Base-by-base conservation (phyloP, 2,797 vertebrate species). In the Emys orbicularis region DNA sequence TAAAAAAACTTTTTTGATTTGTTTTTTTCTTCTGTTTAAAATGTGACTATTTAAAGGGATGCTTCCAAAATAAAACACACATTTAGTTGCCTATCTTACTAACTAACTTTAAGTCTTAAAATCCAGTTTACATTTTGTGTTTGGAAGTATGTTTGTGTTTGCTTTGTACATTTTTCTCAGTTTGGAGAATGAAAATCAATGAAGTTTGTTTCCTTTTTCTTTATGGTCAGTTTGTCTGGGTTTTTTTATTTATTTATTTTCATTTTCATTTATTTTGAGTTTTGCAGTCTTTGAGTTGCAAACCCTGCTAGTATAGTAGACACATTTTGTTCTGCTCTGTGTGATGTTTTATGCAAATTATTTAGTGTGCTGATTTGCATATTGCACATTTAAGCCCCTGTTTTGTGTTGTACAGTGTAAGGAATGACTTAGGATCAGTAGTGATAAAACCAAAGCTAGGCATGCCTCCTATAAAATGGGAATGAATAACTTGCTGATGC, bases 281-380 rank as follows among this genome's bases (percentile, higher is more conserved):
- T 31, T 59, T 59, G 29, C 29, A 12, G 31, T 61, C 59, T 15
- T 31, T 34, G 59, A 34, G 29, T 15, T 61, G 6, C 59, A 61
- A 74, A 9, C 2, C 2, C 49, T 61, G 21, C 18, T 19, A n/a
- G 12, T 0, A 0, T 25, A 68, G 8, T 41, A 93, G 57, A 59
- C 27, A 47, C 90, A 53, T 12, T 90, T 25, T 11, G n/a, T 72
- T 44, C 29, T 59, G 57, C 12, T 59, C 72, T 74, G 8, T 27
- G 34, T 10, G 21, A 27, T n/a, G 41, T 77, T 84, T 84, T 54
- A 9, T 12, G 13, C 27, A 11, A 57, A 23, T 27, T 44, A 0
- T 0, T 0, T 27, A 15, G 29, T 31, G 29, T 61, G 27, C 27
- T 59, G 59, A 61, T 61, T 61, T 61, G 29, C 59, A 61, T 34